A percentile compares a stretch with the other conserved stretches of the same genome.
These are phyloP conservation scores for Phenganax marumi DNA, from an alignment of 92 coral and sea anemone species.

Conservation along the genomic window DNA sequence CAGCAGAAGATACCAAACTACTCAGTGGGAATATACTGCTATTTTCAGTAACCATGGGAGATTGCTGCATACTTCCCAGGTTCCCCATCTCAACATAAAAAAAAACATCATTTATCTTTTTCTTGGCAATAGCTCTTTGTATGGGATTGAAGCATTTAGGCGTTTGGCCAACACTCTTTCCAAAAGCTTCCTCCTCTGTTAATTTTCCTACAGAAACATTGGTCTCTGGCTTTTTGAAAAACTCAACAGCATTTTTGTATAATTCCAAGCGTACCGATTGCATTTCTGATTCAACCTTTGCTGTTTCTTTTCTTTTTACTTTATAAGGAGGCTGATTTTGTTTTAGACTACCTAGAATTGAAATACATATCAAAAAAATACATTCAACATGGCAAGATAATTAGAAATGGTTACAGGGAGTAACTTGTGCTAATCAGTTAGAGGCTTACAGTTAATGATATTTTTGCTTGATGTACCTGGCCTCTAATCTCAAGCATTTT, in stretches of 20 bases:
- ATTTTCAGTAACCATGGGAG: background rate
- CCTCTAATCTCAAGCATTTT: too few species aligned
- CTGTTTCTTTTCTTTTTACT: conserved; percentile 5
- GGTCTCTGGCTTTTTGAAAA: too few species aligned
- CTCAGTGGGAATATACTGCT: too few species aligned
- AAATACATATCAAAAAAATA: background rate
- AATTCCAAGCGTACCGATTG: conserved; percentile 38
- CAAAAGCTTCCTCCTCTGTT: too few species aligned
- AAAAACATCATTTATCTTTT: conserved; percentile 40
- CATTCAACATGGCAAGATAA: too few species aligned
- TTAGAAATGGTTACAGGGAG: background rate
- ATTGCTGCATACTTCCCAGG: conserved; percentile 5
- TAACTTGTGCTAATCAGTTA: background rate
- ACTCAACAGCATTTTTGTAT: conserved; percentile 49
- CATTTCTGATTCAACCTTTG: conserved; percentile 16
- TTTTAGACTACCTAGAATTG: background rate
- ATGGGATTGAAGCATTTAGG: conserved; percentile 41
- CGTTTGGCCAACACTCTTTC: too few species aligned
- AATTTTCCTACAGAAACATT: too few species aligned
- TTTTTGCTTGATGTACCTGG: too few species aligned
- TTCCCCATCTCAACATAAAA: conserved; percentile 46
- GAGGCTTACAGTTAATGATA: too few species aligned
- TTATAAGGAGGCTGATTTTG: background rate
- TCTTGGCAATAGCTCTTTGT: conserved; percentile 48
- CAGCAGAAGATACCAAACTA: background rate